phyloP scores from a whole-genome alignment of 2,888 invertebrate species.

The Halictus ligatus region DNA sequence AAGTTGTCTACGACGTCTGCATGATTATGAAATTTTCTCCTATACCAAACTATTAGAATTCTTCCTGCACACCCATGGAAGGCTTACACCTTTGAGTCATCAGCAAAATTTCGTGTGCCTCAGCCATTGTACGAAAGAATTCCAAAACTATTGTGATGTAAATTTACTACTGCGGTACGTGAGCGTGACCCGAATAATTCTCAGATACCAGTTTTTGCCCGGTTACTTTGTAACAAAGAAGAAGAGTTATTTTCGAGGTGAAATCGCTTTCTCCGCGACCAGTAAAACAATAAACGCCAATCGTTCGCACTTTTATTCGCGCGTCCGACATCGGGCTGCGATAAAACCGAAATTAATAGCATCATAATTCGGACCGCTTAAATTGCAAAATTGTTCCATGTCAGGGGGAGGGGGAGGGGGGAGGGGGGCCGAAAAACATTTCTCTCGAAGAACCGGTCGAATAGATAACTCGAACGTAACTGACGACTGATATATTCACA shows the following conservation, averaged over 20 bases:
- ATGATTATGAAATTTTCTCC: neutral
- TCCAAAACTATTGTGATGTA: constrained; percentile 5
- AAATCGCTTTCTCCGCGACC: neutral
- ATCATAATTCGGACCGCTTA: constrained; percentile 10
- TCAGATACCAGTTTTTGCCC: neutral
- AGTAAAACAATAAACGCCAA: constrained; percentile 6
- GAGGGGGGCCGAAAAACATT: neutral
- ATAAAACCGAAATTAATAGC: constrained; percentile 28
- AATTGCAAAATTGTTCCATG: constrained; percentile 22
- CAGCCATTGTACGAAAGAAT: neutral
- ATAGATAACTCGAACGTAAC: constrained; percentile 26
- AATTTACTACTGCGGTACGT: neutral
- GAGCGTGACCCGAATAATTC: constrained; percentile 8
- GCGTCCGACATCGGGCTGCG: neutral
- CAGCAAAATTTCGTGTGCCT: neutral
- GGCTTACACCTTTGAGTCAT: neutral
- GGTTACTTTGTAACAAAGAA: neutral
- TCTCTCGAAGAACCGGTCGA: neutral
- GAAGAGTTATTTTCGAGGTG: neutral
- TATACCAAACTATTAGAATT: neutral
- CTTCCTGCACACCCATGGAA: neutral
- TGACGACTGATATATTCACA: constrained; percentile 16
- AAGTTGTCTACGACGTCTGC: neutral
- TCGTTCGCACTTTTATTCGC: neutral
- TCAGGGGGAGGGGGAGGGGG: too few relatives aligned